Evolutionary conservation across 2,888 invertebrate genomes (phyloP), one percentile per base, ranked within the genome.

Genomic region (Yponomeuta cagnagella): DNA sequence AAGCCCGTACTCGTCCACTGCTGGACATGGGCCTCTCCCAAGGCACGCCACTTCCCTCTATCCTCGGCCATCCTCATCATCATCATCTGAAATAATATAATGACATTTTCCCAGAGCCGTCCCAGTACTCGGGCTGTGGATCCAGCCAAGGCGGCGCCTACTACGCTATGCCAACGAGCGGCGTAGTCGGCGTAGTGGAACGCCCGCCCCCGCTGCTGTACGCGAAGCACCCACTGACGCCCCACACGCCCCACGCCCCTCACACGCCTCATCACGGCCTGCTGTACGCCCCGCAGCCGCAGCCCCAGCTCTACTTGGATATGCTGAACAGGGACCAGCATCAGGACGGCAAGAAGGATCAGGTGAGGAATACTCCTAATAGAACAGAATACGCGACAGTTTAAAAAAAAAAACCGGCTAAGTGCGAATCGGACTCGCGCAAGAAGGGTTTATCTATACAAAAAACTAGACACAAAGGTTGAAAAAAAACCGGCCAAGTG

Each of bases 171-270:
- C 86, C 87, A 1, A 81, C 67, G 1, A 33, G 65, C 0, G 87
- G 87, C 23, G 90, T 88, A n/a, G 87, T 89, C 68, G 85, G 86
- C 58, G 86, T 86, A 72, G 84, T 83, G 0, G 90, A 91, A 74
- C 80, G 90, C 0, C 88, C 90, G 1, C 91, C 91, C 0, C 90
- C 91, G 0, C 74, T 92, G 30, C 74, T 92, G 73, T 92, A 91
- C 79, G 86, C 89, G 15, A 88, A 88, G 74, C 90, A 89, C 74
- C 85, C 85, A 2, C 90, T 90, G 76, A 86, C 89, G 6, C 88
- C 88, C 5, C 87, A 91, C 76, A 86, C 89, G 6, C 88, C 88
- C 5, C 87, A 86, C 74, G 80, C 80, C 2, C 81, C 81, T 0
- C 85, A 86, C 74, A 83, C 88, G 0, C 86, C 87, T 1, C 79